phyloP scores from a whole-genome alignment of 2,797 vertebrate genomes.

The Capromys pilorides region DNA sequence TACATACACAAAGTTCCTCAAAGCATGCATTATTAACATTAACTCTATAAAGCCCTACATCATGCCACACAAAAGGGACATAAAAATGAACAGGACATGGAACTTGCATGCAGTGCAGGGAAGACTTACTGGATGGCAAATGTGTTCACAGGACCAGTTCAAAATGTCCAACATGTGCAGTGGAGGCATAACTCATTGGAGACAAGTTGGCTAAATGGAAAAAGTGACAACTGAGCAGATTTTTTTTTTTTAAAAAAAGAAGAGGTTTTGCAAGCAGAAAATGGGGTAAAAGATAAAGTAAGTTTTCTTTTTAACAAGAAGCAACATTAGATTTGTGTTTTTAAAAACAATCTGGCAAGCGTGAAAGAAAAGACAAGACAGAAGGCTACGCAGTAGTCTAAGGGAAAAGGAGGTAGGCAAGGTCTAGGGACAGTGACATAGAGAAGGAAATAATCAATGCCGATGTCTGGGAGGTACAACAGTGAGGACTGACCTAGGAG shows the following conservation, averaged over 20 bases:
- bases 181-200: not conserved
- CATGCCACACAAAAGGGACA: not conserved
- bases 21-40: not conserved
- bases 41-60: constrained; percentile 7
- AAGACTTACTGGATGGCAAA: not conserved
- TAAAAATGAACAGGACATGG: not conserved
- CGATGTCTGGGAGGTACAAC: not conserved
- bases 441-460: not conserved
- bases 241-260: not conserved
- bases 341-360: constrained; percentile 9
- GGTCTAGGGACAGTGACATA: not conserved
- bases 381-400: not conserved
- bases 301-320: not conserved
- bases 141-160: not conserved
- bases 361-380: not conserved
- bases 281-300: not conserved
- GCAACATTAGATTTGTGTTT: not conserved
- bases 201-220: not conserved
- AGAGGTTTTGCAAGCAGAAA: not conserved
- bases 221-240: not conserved
- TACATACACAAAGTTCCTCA: not conserved
- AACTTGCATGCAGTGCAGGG: not conserved
- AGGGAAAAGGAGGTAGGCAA: not conserved
- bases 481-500: not conserved
- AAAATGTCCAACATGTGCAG: not conserved